Evolutionary conservation across 2,113 vertebrate genomes (phyloP).

Genomic region (Gorsachius goisagi): DNA sequence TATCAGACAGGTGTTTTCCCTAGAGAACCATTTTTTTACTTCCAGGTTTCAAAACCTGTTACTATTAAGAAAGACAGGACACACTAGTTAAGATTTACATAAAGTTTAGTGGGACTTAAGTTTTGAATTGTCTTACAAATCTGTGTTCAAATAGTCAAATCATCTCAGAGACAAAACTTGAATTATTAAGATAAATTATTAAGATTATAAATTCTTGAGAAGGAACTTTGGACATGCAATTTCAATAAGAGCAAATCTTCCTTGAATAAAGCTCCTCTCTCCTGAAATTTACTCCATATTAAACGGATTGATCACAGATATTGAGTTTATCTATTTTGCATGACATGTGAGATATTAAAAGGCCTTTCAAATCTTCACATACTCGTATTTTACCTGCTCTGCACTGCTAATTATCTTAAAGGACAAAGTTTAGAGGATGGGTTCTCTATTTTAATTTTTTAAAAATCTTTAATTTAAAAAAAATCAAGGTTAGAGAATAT

Average conservation of each 20-base stretch:
- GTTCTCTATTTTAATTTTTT: neutral
- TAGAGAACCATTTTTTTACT: neutral
- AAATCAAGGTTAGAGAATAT: neutral
- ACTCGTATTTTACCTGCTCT: neutral
- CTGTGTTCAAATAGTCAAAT: neutral
- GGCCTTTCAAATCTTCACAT: neutral
- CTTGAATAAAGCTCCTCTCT: neutral
- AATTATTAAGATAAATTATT: neutral
- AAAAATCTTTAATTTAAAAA: neutral
- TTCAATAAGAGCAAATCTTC: neutral
- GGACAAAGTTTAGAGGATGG: neutral
- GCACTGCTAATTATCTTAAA: neutral
- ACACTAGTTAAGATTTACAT: neutral
- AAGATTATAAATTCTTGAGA: neutral
- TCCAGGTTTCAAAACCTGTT: neutral
- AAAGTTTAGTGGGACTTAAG: neutral
- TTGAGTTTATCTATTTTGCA: neutral
- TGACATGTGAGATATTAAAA: neutral
- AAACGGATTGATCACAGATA: neutral
- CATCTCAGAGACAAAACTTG: neutral
- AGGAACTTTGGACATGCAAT: neutral
- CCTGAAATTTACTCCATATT: neutral
- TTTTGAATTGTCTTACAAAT: neutral
- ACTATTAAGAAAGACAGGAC: neutral
- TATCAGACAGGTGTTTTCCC: neutral